Base-by-base conservation (phyloP, 2,888 invertebrate genomes). In the Odontocerum albicorne region DNA sequence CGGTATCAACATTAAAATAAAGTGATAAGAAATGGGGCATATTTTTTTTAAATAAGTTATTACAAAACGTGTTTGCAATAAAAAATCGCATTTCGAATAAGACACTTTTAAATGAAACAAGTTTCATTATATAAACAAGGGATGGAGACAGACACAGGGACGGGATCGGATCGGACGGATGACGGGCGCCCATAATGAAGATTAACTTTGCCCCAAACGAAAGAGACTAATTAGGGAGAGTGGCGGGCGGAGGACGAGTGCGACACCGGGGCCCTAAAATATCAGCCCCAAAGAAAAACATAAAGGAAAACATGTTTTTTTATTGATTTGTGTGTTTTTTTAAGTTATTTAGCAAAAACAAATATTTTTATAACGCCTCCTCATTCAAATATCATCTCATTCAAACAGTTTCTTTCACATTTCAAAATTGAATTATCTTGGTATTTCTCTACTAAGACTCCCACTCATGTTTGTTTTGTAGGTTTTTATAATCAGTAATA, bases 181-280 rank as follows among this genome's bases (percentile, higher is more conserved):
- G 19, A 38, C 38, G 45, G 17, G 10, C 27, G 6, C 16, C 38
- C 44, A 49, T 59, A 59, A 59, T 59, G 59, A 59, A 59, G 59
- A 59, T 59, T 59, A 59, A 59, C 59, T 59, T 59, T 53, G 43
- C 56, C 45, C 53, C 49, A 31, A 56, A 40, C 56, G 59, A 59
- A 59, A 59, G 56, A 59, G 56, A 59, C 59, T 59, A 59, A 59
- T 59, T 59, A 59, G 56, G 43, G 59, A 59, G 59, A 59, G 59
- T 59, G 59, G 59, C 42, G 53, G 42, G 32, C 10, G n/a, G n/a
- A n/a, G n/a, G n/a, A n/a, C n/a, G n/a, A n/a, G n/a, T n/a, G n/a
- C n/a, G n/a, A 31, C n/a, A 12, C 42, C 15, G 42, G n/a, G 15
- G 22, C 42, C 22, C 21, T 27, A 7, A 6, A 27, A 27, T 10